Base-by-base conservation (phyloP, 2,888 invertebrate species). In the Trisateles emortualis region DNA sequence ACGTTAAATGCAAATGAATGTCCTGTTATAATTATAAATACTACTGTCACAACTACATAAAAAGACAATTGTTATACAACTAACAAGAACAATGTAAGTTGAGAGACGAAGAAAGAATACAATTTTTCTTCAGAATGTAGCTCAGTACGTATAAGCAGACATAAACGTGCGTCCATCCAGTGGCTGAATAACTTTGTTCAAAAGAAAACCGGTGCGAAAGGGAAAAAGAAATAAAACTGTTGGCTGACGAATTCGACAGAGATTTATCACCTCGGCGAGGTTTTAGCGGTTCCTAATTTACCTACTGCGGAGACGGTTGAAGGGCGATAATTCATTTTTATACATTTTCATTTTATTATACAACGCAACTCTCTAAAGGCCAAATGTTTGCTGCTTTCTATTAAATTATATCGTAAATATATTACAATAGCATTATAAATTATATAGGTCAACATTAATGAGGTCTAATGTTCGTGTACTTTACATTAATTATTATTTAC, bases 221-320 rank as follows among this genome's bases (percentile, higher is more conserved):
- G 68, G 73, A 74, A 80, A 81, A 84, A 79, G 77, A 81, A 86
- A 87, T 83, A 81, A 86, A 84, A 86, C 77, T 82, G 83, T 83
- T 83, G 73, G 77, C 87, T 86, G 86, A 87, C 84, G 85, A 85
- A 85, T 85, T 86, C 84, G 86, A 87, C 86, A 83, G 80, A 85
- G 86, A 87, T 86, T 86, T 86, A 87, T 86, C 78, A 83, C 86
- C 79, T 82, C 68, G 64, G 72, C 66, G 76, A 79, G 79, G 83
- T 83, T 84, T 84, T 81, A 81, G 81, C 81, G 74, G 77, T 78
- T 81, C 77, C 79, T 85, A 85, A 86, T 86, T 84, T 86, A 84
- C 83, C 78, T 79, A 77, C 64, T 50, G 53, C 67, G 65, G 66
- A 73, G 69, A 70, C 74, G 61, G 67, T 65, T 70, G 72, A 65